Conservation (phyloP, 2,113 vertebrate species). For the Morone chrysops region DNA sequence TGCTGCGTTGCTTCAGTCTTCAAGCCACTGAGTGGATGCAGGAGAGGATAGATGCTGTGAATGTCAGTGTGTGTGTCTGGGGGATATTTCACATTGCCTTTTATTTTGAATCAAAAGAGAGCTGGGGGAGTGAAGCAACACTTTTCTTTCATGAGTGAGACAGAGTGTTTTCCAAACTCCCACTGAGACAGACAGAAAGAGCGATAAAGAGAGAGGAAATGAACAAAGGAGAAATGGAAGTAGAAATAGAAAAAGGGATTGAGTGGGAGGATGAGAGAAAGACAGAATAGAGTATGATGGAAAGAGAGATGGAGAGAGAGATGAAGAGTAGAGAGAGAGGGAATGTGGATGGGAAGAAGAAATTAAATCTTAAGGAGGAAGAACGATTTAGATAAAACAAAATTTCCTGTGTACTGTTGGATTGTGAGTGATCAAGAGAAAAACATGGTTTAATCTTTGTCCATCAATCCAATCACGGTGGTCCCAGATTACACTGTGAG, state of each 20-base stretch:
- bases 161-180: constrained; percentile 62
- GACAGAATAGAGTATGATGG: neutral
- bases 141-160: constrained; percentile 57
- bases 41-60: constrained; percentile 32
- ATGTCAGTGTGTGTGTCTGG: constrained; percentile 44
- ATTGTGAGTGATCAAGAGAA: neutral
- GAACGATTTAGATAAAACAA: neutral
- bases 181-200: constrained; percentile 38
- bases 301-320: constrained; percentile 17
- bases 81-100: constrained; percentile 60
- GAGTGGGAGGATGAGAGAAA: constrained; percentile 12
- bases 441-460: neutral
- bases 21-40: constrained; percentile 28
- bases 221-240: constrained; percentile 15
- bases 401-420: neutral
- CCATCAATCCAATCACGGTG: neutral
- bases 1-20: constrained; percentile 24
- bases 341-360: neutral
- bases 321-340: neutral
- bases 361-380: constrained; percentile 1
- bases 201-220: constrained; percentile 23
- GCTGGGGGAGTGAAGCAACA: constrained; percentile 50
- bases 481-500: neutral
- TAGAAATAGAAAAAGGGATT: neutral
- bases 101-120: constrained; percentile 68